phyloP scores from a whole-genome alignment of 53 echinoderm and acorn worm genomes.

The Mesocentrotus franciscanus region DNA sequence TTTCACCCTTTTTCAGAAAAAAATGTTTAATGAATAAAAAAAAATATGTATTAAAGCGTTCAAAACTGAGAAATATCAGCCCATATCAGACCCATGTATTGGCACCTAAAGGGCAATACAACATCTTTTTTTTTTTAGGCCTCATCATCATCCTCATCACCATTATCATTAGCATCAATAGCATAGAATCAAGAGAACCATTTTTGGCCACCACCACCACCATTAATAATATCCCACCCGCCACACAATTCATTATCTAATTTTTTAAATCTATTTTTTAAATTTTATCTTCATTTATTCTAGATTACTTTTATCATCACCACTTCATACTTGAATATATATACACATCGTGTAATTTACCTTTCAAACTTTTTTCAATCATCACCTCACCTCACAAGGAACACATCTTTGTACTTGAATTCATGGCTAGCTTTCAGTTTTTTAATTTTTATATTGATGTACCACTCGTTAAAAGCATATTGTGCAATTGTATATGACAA shows the following conservation, averaged over 20 bases:
- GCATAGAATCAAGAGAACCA: background rate
- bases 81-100: too few species aligned
- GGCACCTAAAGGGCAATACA: too few species aligned
- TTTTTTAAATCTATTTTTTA: background rate
- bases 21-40: too few species aligned
- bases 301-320: background rate
- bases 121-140: too few species aligned
- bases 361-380: background rate
- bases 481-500: conserved; percentile 16
- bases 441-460: background rate
- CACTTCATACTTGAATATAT: background rate
- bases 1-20: too few species aligned
- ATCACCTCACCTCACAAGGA: background rate
- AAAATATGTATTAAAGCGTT: too few species aligned
- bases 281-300: background rate
- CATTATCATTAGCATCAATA: background rate
- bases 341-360: background rate
- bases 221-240: too few species aligned
- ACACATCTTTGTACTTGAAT: background rate
- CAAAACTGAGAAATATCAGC: too few species aligned
- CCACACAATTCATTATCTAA: background rate
- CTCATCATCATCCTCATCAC: background rate
- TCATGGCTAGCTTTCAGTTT: background rate
- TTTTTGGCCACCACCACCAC: too few species aligned
- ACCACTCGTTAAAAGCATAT: background rate